Evolutionary conservation across 2,797 vertebrate genomes (phyloP).

Genomic region (Lithobates sylvaticus): DNA sequence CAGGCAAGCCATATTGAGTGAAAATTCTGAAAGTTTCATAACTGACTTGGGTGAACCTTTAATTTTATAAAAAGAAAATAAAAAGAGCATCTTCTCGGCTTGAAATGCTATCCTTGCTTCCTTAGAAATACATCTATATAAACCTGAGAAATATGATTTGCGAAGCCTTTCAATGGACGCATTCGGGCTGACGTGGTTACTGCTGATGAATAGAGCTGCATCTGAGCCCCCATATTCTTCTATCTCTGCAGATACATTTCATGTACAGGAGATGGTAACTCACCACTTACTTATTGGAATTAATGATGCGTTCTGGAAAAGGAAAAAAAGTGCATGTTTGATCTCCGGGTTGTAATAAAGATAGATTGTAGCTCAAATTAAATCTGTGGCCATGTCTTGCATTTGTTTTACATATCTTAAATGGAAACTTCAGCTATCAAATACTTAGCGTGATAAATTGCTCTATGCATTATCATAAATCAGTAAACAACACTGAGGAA

Average conservation of each 20-base stretch:
- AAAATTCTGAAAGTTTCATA: no score
- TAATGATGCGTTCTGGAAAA: slow-evolving; percentile 38
- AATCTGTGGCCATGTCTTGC: slow-evolving; percentile 45
- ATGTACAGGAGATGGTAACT: background rate
- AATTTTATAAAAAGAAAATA: no score
- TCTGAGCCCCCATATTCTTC: background rate
- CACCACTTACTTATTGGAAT: slow-evolving; percentile 30
- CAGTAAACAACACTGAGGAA: slow-evolving; percentile 47
- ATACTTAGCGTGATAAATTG: slow-evolving; percentile 55
- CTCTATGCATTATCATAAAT: slow-evolving; percentile 30
- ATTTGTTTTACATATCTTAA: slow-evolving; percentile 58
- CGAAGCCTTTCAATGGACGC: no score
- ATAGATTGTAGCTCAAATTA: slow-evolving; percentile 44
- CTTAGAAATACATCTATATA: no score
- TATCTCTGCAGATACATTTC: background rate
- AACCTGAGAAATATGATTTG: no score
- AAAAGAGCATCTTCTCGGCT: no score
- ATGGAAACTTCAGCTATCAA: slow-evolving; percentile 52
- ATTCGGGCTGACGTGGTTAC: background rate
- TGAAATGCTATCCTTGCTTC: no score
- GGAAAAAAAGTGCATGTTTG: slow-evolving; percentile 16
- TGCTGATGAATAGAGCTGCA: background rate
- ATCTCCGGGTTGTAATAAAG: slow-evolving; percentile 43
- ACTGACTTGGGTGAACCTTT: no score
- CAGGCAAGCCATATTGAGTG: no score